phyloP scores from a whole-genome alignment of 1,140 invertebrate species.

The Conus betulinus region DNA sequence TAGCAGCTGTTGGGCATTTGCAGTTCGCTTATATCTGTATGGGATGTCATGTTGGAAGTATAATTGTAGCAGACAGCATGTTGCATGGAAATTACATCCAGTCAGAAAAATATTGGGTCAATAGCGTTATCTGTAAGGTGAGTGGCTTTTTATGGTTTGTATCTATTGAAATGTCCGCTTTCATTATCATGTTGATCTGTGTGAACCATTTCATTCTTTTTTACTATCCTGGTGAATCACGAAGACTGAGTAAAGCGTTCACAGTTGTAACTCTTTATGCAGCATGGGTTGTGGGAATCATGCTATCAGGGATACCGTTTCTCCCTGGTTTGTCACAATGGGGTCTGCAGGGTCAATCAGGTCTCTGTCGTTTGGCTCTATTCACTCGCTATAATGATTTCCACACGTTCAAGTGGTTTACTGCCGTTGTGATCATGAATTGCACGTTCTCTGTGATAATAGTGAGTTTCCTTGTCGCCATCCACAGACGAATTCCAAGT shows the following conservation, averaged over 20 bases:
- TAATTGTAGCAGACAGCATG: constrained; percentile 27
- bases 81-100: constrained; percentile 53
- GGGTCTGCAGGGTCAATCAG: constrained; percentile 47
- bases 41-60: too few species aligned
- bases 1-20: constrained; percentile 52
- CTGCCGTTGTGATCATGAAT: too few species aligned
- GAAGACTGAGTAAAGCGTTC: neutral
- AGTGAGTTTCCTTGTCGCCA: too few species aligned
- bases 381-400: too few species aligned
- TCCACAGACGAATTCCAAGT: too few species aligned
- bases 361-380: too few species aligned
- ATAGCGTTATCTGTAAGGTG: constrained; percentile 2
- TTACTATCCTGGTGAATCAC: neutral
- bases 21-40: constrained; percentile 29
- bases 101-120: constrained; percentile 24
- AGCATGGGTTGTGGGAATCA: constrained; percentile 2
- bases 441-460: too few species aligned
- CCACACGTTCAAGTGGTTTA: too few species aligned
- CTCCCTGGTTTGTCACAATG: constrained; percentile 24
- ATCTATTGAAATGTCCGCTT: constrained; percentile 34
- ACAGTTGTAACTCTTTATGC: neutral
- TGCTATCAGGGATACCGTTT: constrained; percentile 21
- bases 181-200: constrained; percentile 50
- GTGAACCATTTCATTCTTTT: constrained; percentile 28
- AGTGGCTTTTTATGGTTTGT: constrained; percentile 33